A percentile compares a stretch with the other conserved stretches of the same genome.
Conservation (phyloP, 2,888 invertebrate species). For the Tinea pellionella region DNA sequence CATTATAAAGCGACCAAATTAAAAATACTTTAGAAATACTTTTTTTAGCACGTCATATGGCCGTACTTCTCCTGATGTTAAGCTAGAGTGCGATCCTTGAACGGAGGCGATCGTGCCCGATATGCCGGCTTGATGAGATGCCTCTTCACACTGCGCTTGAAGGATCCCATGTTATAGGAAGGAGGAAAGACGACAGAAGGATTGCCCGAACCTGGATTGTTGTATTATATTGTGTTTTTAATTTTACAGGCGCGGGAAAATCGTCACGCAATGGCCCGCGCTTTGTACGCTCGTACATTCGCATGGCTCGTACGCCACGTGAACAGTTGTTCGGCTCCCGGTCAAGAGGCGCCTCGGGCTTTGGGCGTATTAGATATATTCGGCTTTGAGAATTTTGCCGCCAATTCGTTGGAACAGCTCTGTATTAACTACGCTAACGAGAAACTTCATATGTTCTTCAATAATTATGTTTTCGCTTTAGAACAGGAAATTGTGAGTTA, state of each 20-base stretch:
- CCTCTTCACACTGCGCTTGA: too few species aligned
- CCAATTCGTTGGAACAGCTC: constrained; percentile 92
- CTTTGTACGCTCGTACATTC: constrained; percentile 89
- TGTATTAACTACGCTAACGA: constrained; percentile 96
- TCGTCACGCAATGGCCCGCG: constrained; percentile 93
- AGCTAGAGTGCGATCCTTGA: too few species aligned
- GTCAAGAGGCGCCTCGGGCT: constrained; percentile 78
- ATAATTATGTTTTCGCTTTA: constrained; percentile 94
- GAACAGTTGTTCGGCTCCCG: constrained; percentile 91
- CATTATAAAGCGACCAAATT: too few species aligned
- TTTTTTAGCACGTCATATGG: too few species aligned
- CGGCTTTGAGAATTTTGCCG: constrained; percentile 91
- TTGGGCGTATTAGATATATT: constrained; percentile 93
- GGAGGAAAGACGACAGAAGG: too few species aligned
- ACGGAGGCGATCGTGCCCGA: too few species aligned
- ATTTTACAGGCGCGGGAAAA: constrained; percentile 81
- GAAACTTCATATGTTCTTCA: constrained; percentile 95
- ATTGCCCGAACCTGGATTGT: too few species aligned
- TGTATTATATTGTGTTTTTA: too few species aligned
- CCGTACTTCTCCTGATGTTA: too few species aligned
- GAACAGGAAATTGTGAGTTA: constrained; percentile 91
- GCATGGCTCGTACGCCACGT: constrained; percentile 94
- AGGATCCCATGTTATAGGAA: too few species aligned
- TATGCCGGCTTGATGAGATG: too few species aligned
- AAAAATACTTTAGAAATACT: too few species aligned